These are phyloP conservation scores for Macrochelys suwanniensis DNA, from an alignment of 2,797 vertebrate genomes.

Conservation along the genomic window DNA sequence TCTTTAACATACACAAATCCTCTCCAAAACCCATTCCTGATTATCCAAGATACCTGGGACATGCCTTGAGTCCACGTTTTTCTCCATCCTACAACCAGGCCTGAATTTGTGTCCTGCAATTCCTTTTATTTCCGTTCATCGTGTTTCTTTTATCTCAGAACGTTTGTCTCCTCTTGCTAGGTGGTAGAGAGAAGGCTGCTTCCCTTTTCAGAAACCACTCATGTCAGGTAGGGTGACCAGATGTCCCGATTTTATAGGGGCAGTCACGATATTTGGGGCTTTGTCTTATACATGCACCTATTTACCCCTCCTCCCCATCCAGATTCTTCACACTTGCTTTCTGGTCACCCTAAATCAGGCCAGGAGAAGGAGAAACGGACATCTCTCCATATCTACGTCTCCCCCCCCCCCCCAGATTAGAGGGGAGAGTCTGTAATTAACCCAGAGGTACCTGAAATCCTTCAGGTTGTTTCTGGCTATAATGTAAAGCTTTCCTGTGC, in stretches of 20 bases:
- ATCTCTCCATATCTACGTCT: background rate
- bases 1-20: background rate
- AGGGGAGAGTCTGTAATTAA: background rate
- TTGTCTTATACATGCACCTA: too few species aligned
- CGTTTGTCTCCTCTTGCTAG: accelerated
- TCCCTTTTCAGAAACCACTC: background rate
- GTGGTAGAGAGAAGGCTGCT: background rate
- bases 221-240: too few species aligned
- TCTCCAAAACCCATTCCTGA: background rate
- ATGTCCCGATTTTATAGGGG: too few species aligned
- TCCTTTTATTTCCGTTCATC: background rate
- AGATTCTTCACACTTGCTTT: too few species aligned
- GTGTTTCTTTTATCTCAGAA: accelerated
- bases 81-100: background rate
- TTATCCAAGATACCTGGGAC: background rate
- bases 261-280: too few species aligned
- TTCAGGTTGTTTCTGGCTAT: background rate
- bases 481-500: background rate
- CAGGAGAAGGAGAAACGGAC: accelerated
- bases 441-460: background rate
- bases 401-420: accelerated
- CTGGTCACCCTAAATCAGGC: accelerated
- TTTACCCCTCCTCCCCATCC: too few species aligned
- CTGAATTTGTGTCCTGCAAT: background rate
- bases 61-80: background rate